phyloP scores from a whole-genome alignment of 2,888 invertebrate genomes.

The Archips xylosteana region DNA sequence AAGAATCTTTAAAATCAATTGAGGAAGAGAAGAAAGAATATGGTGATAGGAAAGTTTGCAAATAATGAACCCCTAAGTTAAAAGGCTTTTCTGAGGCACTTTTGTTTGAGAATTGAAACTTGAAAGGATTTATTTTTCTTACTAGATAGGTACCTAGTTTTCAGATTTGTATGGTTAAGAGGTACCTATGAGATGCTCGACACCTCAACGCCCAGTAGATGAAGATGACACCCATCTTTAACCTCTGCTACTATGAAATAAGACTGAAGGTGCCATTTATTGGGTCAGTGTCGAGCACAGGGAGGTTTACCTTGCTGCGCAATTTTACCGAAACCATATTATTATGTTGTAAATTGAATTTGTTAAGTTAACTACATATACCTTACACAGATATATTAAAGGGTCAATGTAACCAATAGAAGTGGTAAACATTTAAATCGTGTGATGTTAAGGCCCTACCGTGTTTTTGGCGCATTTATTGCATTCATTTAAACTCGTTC shows the following conservation, averaged over 20 bases:
- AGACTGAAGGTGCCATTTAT: too few relatives aligned
- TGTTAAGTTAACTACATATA: neutral
- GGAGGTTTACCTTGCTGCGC: too few relatives aligned
- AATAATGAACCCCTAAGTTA: constrained; percentile 9
- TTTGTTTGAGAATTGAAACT: neutral
- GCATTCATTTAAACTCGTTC: too few relatives aligned
- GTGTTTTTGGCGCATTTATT: too few relatives aligned
- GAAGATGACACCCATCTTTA: too few relatives aligned
- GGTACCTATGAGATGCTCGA: too few relatives aligned
- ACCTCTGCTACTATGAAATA: too few relatives aligned
- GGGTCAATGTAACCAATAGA: neutral
- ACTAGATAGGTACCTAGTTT: neutral
- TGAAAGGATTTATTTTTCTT: neutral
- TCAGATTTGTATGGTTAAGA: neutral
- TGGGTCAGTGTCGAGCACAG: too few relatives aligned
- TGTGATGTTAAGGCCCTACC: too few relatives aligned
- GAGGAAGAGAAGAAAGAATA: constrained; percentile 2
- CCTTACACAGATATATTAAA: neutral
- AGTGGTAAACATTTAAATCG: neutral
- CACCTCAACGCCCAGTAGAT: too few relatives aligned
- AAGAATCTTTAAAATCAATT: constrained; percentile 13
- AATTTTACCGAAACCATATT: too few relatives aligned
- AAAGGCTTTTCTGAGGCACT: constrained; percentile 4
- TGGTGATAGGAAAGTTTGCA: constrained; percentile 17
- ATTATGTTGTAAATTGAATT: too few relatives aligned